Base-by-base conservation (phyloP, 2,797 vertebrate species). In the Brachyalestes nurse region DNA sequence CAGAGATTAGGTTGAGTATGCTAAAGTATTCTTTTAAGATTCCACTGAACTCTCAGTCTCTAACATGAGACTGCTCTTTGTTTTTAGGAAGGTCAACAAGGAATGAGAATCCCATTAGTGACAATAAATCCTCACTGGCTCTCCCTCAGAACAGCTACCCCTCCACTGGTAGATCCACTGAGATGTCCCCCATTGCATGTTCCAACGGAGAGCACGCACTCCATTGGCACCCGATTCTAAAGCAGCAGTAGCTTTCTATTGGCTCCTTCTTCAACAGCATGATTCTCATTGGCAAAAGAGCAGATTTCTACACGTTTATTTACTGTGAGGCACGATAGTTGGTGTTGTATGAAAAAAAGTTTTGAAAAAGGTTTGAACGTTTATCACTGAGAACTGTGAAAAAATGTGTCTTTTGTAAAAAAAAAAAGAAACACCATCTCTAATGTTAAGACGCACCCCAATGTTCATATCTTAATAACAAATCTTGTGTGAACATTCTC, bases 241-340 rank as follows among this genome's bases (percentile, higher is more conserved):
- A 69, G 75, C 21, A 81, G 80, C 77, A 85, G 57, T 73, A 85
- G 77, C 82, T 74, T 84, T 77, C 71, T 65, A 79, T 82, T 86
- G 77, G 86, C 83, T 85, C 86, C 77, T 88, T 79, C 86, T 73
- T 82, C 78, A 87, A 79, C 75, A 64, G 84, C 42, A 25, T 4
- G 28, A 76, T 82, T 84, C 60, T 61, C 62, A 83, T 85, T 83
- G 86, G 88, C 84, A 84, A 55, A 80, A 76, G 66, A 85, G 75
- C 81, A 77, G 61, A 73, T 60, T 60, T 77, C 62, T 53, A 77
- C 40, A 47, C 34, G 10, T 19, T 16, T 51, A 51, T 75, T 65
- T 49, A 45, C 57, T 62, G 14, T 74, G 82, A 87, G 86, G 86
- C 86, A 85, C 81, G 21, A 85, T 72, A 81, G 79, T 81, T 57